These are phyloP conservation scores for Rhamphomyia laevipes DNA, from an alignment of 2,888 invertebrate species.

Conservation along the genomic window DNA sequence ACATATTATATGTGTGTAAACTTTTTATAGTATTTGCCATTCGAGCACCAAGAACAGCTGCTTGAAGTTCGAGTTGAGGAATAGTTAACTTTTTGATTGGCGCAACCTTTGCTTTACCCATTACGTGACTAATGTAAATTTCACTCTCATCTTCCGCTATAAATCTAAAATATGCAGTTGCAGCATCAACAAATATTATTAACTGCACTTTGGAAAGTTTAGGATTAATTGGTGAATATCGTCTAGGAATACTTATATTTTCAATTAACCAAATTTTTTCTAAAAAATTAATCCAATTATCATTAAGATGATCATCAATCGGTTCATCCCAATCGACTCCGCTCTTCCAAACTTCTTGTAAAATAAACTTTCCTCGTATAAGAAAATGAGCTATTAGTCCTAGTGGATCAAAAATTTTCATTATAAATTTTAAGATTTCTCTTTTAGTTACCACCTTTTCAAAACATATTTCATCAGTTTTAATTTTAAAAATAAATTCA, in stretches of 20 bases:
- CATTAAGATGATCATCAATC: background rate
- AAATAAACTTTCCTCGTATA: constrained; percentile 1
- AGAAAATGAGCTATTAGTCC: constrained; percentile 1
- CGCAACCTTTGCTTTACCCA: constrained; percentile 2
- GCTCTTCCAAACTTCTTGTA: constrained; percentile 9
- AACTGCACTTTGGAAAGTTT: constrained; percentile 1
- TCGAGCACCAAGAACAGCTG: constrained; percentile 4
- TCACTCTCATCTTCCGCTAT: background rate
- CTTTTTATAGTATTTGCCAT: constrained; percentile 3
- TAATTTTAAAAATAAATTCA: no score
- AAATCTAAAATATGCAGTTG: constrained; percentile 6
- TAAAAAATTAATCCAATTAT: background rate
- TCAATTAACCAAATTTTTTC: background rate
- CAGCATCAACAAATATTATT: constrained; percentile 5
- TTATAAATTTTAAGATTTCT: constrained; percentile 3
- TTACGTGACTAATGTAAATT: no score
- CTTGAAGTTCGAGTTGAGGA: constrained; percentile 3
- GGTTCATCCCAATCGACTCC: constrained; percentile 8
- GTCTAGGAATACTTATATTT: background rate
- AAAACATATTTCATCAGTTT: no score
- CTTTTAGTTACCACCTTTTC: background rate
- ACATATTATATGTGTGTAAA: constrained; percentile 1
- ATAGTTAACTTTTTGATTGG: constrained; percentile 6
- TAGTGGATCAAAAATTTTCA: constrained; percentile 7
- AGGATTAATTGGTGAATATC: background rate